Evolutionary conservation across 1,140 invertebrate genomes (phyloP), one percentile per base, ranked within the genome.

Genomic region (Eriosoma lanigerum): DNA sequence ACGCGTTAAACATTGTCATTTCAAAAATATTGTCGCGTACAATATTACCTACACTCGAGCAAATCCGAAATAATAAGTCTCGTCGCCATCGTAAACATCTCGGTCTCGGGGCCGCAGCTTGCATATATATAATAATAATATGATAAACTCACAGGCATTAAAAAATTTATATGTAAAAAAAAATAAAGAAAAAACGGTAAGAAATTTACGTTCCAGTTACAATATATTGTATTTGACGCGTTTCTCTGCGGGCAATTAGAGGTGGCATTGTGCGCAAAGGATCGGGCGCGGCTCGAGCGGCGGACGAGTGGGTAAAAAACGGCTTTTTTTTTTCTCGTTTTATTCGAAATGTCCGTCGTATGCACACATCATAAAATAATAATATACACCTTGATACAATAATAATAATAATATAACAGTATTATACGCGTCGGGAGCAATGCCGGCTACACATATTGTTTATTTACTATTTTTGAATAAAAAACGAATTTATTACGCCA

Each of bases 401-500:
- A n/a, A n/a, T n/a, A n/a, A n/a, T n/a, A n/a, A n/a, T n/a, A n/a
- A n/a, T n/a, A n/a, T n/a, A n/a, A n/a, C n/a, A n/a, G 66, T 21
- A 26, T 3, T 15, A 15, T 12, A 12, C 12, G 13, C 21, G 24
- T 52, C 46, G 48, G 46, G 24, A 5, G 32, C 46, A 38, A 38
- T 8, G 32, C 32, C 3, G 8, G 32, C 15, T 9, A 46, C 24
- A 38, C 75, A 60, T 56, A 78, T 78, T 78, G 75, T 78, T 78
- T 78, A 78, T 78, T 78, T 62, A 62, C 75, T 78, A 17, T 78
- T 78, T n/a, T 78, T 78, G 38, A 78, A 78, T 78, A 78, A 78
- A 78, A 78, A 78, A 78, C 75, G 56, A 62, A 78, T 78, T 78
- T 78, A 62, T 78, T 78, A 78, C 75, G 75, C 75, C 75, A 29